These are phyloP conservation scores for Anarrhichthys ocellatus DNA, from an alignment of 2,113 vertebrate genomes.

Conservation along the genomic window DNA sequence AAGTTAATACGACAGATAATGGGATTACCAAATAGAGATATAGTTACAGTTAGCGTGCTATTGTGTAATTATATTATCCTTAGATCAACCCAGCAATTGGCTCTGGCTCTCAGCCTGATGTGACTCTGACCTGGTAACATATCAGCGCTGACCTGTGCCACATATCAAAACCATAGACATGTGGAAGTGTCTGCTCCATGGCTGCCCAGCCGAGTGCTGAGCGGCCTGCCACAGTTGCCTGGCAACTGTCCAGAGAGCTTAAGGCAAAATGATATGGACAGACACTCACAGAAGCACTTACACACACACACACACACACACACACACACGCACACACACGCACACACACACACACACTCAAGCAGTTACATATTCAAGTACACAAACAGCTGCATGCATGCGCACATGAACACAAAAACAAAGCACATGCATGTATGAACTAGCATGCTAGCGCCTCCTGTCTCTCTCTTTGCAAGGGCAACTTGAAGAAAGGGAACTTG, in stretches of 20 bases:
- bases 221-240: conserved; percentile 82
- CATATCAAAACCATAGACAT: conserved; percentile 66
- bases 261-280: conserved; percentile 74
- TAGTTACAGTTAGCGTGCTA: neutral
- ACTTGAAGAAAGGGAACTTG: conserved; percentile 41
- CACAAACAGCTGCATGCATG: conserved; percentile 47
- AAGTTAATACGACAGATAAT: conserved; percentile 14
- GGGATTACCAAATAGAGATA: conserved; percentile 36
- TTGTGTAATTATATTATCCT: conserved; percentile 39
- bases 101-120: conserved; percentile 53
- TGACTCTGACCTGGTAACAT: conserved; percentile 58
- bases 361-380: conserved; percentile 54
- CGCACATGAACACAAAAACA: neutral
- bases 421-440: neutral
- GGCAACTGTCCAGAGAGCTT: conserved; percentile 83
- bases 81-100: conserved; percentile 45
- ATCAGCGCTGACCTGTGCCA: conserved; percentile 62
- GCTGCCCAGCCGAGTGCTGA: conserved; percentile 62
- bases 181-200: conserved; percentile 65
- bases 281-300: conserved; percentile 71
- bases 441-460: conserved; percentile 22
- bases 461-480: conserved; percentile 38
- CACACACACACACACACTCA: conserved; percentile 58
- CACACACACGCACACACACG: conserved; percentile 62
- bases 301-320: conserved; percentile 63